A percentile compares a stretch with the other conserved stretches of the same genome.
Evolutionary conservation across 2,113 vertebrate species (phyloP).

Genomic region (Suncus etruscus): DNA sequence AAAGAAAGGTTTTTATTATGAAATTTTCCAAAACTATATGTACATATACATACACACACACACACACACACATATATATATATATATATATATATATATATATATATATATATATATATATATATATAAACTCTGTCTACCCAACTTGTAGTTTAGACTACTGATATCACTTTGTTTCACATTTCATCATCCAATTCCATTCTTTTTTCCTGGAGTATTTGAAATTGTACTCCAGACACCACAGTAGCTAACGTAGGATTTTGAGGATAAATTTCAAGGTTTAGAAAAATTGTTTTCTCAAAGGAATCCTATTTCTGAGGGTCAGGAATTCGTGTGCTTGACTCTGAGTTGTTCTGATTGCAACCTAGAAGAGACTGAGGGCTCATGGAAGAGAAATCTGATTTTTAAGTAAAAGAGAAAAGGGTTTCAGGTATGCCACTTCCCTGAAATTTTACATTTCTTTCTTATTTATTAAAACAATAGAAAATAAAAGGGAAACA

Average conservation of each 20-base stretch:
- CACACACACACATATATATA: too few species aligned
- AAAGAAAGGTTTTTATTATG: constrained; percentile 9
- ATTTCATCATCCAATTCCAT: background rate
- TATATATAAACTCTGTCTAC: background rate
- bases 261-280: constrained; percentile 53
- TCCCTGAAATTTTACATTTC: background rate
- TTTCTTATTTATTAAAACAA: constrained; percentile 55
- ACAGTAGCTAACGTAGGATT: background rate
- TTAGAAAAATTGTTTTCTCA: constrained; percentile 26
- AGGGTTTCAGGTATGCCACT: background rate
- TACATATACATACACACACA: too few species aligned
- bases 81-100: background rate
- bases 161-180: constrained; percentile 14
- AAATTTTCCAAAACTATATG: background rate
- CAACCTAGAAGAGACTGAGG: constrained; percentile 21
- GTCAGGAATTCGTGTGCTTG: background rate
- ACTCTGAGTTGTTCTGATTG: constrained; percentile 34
- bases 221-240: constrained; percentile 8
- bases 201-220: background rate
- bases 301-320: background rate
- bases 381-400: background rate
- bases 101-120: too few species aligned
- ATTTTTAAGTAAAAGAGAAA: background rate
- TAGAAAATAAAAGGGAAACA: too few species aligned
- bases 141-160: background rate